These are phyloP conservation scores for Corythornis vintsioides DNA, from an alignment of 2,113 vertebrate genomes.

Conservation along the genomic window DNA sequence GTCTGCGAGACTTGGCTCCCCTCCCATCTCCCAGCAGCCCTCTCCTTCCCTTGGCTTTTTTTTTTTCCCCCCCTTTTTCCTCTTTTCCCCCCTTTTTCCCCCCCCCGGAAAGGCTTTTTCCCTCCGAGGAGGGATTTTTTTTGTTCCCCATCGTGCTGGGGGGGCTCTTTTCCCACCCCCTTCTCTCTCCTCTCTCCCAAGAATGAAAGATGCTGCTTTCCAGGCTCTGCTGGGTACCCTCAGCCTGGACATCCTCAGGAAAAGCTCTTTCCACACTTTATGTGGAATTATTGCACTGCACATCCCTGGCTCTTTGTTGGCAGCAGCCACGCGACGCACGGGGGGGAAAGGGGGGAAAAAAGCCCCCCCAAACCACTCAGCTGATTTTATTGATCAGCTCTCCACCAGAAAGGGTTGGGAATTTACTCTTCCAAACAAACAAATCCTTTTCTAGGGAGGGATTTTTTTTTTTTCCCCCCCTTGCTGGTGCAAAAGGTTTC, in stretches of 20 bases:
- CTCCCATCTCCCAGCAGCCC: constrained; percentile 70
- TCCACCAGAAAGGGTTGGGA: neutral
- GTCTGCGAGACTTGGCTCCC: constrained; percentile 67
- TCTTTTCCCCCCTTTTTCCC: neutral
- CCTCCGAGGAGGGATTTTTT: constrained; percentile 51
- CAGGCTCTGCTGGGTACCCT: neutral
- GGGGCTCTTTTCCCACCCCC: neutral
- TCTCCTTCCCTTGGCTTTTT: neutral
- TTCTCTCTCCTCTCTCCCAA: neutral
- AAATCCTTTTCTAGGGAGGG: too few species aligned
- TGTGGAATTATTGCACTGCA: constrained; percentile 31
- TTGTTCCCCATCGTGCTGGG: constrained; percentile 31
- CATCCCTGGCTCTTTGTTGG: constrained; percentile 63
- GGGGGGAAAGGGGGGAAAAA: too few species aligned
- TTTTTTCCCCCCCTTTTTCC: neutral
- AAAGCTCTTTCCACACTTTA: constrained; percentile 61
- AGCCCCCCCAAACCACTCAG: neutral
- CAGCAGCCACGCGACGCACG: neutral
- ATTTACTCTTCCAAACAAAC: neutral
- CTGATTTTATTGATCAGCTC: constrained; percentile 25
- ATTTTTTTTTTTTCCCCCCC: too few species aligned
- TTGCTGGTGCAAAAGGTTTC: constrained; percentile 12
- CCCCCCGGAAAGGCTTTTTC: constrained; percentile 44
- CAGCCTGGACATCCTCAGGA: constrained; percentile 57
- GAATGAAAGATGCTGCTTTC: neutral